A percentile compares a stretch with the other conserved stretches of the same genome.
phyloP scores from a whole-genome alignment of 2,888 invertebrate species.

The Teleiodes luculella region DNA sequence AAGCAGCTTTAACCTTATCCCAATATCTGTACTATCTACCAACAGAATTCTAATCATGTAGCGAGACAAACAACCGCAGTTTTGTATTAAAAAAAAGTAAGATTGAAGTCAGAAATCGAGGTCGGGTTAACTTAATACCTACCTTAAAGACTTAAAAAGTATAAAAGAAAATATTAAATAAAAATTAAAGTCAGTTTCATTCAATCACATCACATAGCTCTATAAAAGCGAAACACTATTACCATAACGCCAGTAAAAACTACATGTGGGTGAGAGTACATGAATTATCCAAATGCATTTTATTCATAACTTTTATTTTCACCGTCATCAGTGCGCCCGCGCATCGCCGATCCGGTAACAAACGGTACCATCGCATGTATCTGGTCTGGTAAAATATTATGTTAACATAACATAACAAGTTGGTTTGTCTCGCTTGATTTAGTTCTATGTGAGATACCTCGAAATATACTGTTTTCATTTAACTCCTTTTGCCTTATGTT shows the following conservation, averaged over 20 bases:
- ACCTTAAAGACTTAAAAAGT: too few species aligned
- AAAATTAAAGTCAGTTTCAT: too few species aligned
- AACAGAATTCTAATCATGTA: too few species aligned
- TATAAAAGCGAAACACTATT: conserved; percentile 10
- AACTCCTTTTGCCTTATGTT: not conserved
- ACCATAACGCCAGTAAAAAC: conserved; percentile 8
- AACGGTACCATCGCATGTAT: not conserved
- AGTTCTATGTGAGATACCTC: not conserved
- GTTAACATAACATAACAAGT: not conserved
- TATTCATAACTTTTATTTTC: conserved; percentile 47
- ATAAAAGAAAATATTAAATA: too few species aligned
- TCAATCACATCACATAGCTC: too few species aligned
- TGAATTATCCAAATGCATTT: conserved; percentile 37
- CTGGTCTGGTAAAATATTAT: not conserved
- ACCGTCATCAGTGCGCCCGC: conserved; percentile 25
- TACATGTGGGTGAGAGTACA: conserved; percentile 16
- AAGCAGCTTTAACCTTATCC: too few species aligned
- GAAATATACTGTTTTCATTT: not conserved
- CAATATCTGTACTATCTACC: too few species aligned
- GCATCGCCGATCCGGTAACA: not conserved
- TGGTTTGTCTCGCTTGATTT: not conserved
- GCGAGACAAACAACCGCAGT: too few species aligned
- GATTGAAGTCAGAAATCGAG: too few species aligned
- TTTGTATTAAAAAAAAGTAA: too few species aligned
- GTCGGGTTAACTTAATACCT: too few species aligned